These are phyloP conservation scores for Atrina japonica DNA, from an alignment of 2,888 invertebrate genomes.

Conservation along the genomic window DNA sequence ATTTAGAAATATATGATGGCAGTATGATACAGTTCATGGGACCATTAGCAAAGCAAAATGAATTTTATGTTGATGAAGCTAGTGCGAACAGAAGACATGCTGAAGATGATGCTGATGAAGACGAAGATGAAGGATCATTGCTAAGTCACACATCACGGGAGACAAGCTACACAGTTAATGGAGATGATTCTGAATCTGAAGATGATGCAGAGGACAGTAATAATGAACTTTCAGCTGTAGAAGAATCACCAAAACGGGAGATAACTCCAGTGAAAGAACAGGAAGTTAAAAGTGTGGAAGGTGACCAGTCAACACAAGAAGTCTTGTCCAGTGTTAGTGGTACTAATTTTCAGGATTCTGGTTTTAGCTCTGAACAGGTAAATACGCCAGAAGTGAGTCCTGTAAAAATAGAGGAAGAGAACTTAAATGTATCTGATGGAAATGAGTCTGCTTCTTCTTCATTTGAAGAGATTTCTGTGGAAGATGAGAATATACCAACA, in stretches of 20 bases:
- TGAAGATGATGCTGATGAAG: constrained; percentile 21
- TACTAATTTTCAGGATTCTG: constrained; percentile 49
- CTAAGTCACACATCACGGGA: constrained; percentile 31
- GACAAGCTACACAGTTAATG: constrained; percentile 36
- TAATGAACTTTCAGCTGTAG: constrained; percentile 15
- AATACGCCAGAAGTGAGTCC: constrained; percentile 41
- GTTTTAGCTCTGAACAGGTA: constrained; percentile 55
- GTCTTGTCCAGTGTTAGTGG: constrained; percentile 5
- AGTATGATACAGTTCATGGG: constrained; percentile 80
- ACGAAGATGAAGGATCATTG: constrained; percentile 17
- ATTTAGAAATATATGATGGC: constrained; percentile 81
- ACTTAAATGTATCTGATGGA: constrained; percentile 39
- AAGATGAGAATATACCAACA: not conserved
- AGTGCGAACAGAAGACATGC: constrained; percentile 39
- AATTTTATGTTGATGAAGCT: constrained; percentile 81
- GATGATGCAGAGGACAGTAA: constrained; percentile 44
- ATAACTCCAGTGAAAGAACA: constrained; percentile 12
- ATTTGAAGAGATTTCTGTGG: constrained; percentile 53
- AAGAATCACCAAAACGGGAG: constrained; percentile 24
- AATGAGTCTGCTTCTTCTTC: constrained; percentile 61
- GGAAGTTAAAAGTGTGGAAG: not conserved
- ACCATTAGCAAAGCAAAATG: constrained; percentile 81
- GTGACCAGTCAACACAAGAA: not conserved
- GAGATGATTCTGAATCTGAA: constrained; percentile 40
- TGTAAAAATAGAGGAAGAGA: constrained; percentile 19